Base-by-base conservation (phyloP, 2,797 vertebrate genomes). In the Lepus townsendii region DNA sequence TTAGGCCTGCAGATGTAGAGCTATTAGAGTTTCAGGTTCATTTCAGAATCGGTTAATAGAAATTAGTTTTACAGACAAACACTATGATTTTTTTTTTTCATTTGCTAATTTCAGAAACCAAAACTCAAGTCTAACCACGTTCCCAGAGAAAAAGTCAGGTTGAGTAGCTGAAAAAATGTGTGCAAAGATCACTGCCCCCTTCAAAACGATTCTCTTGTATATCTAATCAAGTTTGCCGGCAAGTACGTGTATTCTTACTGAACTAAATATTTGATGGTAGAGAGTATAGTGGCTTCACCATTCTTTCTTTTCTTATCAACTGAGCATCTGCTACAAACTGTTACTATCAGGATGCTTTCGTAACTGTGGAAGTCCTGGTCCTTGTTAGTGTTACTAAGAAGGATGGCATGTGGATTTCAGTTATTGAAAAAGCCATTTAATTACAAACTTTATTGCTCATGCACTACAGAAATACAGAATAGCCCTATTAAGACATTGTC, bases 41-140 rank as follows among this genome's bases (percentile, higher is more conserved):
- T 83, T 93, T 94, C 30, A 90, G 60, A 83, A 35, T 88, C 20
- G 32, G 47, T 35, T 95, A 77, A 75, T 54, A 88, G 68, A 71
- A 77, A 47, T 84, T 60, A 91, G 57, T 60, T 54, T 60, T 62
- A 75, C 12, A 93, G 32, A 38, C n/a, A 90, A 95, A 88, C 5
- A 30, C 38, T 17, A 4, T 76, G 54, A 60, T 11, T 78, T 90
- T 72, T 77, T 77, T 30, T 77, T 91, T 75, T 75, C 20, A 69
- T 83, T 83, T 83, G 57, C 12, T 75, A n/a, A 92, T 91, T 82
- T 83, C 65, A 27, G 76, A 87, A 47, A 50, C 72, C 72, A 88
- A 71, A 79, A 75, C 11, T 57, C 4, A 71, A 85, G n/a, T 91
- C n/a, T 94, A 35, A 91, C 79, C n/a, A 26, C 78, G 68, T 76